A percentile compares a stretch with the other conserved stretches of the same genome.
These are phyloP conservation scores for Ennomos erosarius DNA, from an alignment of 2,888 invertebrate genomes.

Conservation along the genomic window DNA sequence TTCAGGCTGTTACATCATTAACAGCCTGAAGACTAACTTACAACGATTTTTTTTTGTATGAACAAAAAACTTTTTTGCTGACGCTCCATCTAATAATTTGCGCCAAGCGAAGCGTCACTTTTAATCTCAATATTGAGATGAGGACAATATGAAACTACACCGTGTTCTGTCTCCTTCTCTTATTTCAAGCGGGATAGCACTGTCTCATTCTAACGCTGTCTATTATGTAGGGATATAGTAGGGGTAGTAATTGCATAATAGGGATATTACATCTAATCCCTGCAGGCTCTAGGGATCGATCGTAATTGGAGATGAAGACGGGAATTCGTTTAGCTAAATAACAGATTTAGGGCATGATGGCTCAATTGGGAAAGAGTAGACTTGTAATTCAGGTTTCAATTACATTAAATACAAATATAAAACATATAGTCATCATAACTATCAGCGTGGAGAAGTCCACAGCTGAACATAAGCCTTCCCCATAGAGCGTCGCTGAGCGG, in stretches of 20 bases:
- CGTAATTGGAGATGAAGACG: constrained; percentile 43
- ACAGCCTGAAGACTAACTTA: no score
- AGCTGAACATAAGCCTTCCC: no score
- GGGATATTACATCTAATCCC: constrained; percentile 15
- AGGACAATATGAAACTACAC: constrained; percentile 79
- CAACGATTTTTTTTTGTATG: background rate
- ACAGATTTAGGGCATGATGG: no score
- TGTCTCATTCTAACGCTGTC: constrained; percentile 44
- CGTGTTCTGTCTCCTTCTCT: constrained; percentile 46
- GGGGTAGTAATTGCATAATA: constrained; percentile 16
- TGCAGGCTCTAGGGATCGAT: constrained; percentile 28
- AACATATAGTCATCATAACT: no score
- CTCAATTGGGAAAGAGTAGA: no score
- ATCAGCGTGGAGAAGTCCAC: no score
- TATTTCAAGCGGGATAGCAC: background rate
- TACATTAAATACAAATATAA: no score
- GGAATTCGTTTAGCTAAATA: constrained; percentile 28
- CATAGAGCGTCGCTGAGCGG: no score
- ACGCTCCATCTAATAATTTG: constrained; percentile 75
- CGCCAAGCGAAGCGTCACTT: constrained; percentile 82
- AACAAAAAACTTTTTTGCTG: constrained; percentile 49
- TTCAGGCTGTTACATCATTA: no score
- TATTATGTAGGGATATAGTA: constrained; percentile 14
- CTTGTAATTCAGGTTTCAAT: no score
- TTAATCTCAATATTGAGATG: constrained; percentile 85